These are phyloP conservation scores for Vollenhovia emeryi DNA, from an alignment of 1,140 invertebrate genomes.

Conservation along the genomic window DNA sequence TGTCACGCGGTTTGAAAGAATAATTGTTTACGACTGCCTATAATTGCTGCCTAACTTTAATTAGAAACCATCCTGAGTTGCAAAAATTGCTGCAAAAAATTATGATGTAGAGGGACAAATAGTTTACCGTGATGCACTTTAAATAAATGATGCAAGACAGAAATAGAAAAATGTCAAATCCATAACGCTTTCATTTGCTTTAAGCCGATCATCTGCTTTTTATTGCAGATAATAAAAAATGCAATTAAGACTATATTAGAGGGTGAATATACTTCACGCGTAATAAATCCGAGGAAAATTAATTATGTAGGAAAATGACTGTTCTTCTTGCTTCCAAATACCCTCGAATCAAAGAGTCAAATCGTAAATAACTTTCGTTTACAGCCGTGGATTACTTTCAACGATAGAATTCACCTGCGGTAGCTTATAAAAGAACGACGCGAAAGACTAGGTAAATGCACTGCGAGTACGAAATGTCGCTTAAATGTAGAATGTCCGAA, in stretches of 20 bases:
- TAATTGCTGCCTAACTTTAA: background rate
- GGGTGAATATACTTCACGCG: background rate
- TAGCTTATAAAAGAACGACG: background rate
- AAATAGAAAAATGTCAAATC: background rate
- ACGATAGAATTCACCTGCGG: background rate
- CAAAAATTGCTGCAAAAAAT: background rate
- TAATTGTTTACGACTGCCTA: background rate
- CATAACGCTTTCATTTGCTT: background rate
- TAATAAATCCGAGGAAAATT: background rate
- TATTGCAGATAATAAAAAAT: background rate
- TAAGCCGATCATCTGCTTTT: background rate
- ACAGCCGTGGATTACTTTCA: background rate
- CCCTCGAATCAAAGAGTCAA: background rate
- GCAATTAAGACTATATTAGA: background rate
- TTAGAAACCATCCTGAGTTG: background rate
- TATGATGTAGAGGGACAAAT: background rate
- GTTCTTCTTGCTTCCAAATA: background rate
- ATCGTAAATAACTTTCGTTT: background rate
- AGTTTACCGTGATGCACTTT: background rate
- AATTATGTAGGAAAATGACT: background rate
- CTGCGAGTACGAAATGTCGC: conserved; percentile 17
- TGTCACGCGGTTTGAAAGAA: background rate
- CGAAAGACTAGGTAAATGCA: background rate
- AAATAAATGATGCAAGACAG: background rate
- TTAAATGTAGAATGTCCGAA: conserved; percentile 19